These are phyloP conservation scores for Cololabis saira DNA, from an alignment of 2,113 vertebrate species.

Conservation along the genomic window DNA sequence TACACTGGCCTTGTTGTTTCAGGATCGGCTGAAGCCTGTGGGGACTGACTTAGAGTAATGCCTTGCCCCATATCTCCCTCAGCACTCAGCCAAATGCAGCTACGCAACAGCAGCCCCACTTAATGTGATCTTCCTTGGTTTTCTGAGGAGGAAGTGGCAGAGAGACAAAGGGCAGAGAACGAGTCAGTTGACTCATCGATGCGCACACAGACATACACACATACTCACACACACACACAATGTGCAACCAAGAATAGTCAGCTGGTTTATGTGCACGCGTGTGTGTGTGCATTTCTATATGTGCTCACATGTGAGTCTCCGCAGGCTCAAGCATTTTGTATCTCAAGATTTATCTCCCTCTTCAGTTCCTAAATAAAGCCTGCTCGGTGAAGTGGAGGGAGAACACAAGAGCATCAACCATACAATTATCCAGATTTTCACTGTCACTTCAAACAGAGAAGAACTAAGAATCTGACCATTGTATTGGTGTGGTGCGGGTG, in stretches of 20 bases:
- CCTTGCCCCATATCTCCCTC: conserved; percentile 77
- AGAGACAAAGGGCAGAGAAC: conserved; percentile 69
- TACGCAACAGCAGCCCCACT: conserved; percentile 74
- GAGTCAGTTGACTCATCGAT: conserved; percentile 70
- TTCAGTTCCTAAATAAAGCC: conserved; percentile 70
- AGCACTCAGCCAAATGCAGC: conserved; percentile 78
- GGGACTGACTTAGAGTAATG: conserved; percentile 79
- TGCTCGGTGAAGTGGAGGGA: conserved; percentile 67
- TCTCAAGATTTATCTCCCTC: conserved; percentile 65
- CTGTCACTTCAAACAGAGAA: conserved; percentile 70
- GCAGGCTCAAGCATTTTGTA: conserved; percentile 55
- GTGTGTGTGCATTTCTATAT: conserved; percentile 44
- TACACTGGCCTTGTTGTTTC: conserved; percentile 79
- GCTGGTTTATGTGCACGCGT: conserved; percentile 33
- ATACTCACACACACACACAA: conserved; percentile 36
- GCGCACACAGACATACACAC: conserved; percentile 47
- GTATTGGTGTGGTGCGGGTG: conserved; percentile 42
- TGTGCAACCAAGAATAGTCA: conserved; percentile 63
- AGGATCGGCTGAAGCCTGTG: conserved; percentile 71
- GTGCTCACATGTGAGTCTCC: conserved; percentile 55
- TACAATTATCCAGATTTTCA: conserved; percentile 79
- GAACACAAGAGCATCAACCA: conserved; percentile 78
- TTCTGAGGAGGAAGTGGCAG: conserved; percentile 74
- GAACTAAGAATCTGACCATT: conserved; percentile 50
- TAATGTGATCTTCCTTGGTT: conserved; percentile 79